Evolutionary conservation across 2,888 invertebrate genomes (phyloP).

Genomic region (Drosophila formosana): DNA sequence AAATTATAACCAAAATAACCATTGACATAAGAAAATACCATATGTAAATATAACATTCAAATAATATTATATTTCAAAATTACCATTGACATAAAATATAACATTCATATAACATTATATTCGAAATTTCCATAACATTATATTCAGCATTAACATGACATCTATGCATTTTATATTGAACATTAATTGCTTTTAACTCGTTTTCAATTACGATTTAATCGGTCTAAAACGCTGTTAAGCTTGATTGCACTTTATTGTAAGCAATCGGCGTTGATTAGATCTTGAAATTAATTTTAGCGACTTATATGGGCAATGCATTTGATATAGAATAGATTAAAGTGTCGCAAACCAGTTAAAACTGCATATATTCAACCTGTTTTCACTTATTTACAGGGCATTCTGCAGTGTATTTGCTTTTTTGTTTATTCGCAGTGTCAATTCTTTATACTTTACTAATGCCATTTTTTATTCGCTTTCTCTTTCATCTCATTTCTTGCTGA

Average conservation of each 20-base stretch:
- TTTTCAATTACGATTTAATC: background rate
- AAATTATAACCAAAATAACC: too few relatives aligned
- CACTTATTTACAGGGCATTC: constrained; percentile 8
- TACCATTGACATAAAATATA: too few relatives aligned
- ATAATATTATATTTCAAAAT: too few relatives aligned
- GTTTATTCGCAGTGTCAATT: constrained; percentile 2
- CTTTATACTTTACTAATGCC: constrained; percentile 6
- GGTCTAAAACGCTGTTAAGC: background rate
- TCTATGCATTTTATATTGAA: background rate
- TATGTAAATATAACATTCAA: too few relatives aligned
- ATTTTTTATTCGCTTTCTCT: constrained; percentile 31
- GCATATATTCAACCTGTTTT: background rate
- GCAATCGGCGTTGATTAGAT: background rate
- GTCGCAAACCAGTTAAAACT: background rate
- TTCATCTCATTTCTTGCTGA: constrained; percentile 39
- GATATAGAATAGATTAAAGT: background rate
- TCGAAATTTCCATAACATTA: too few relatives aligned
- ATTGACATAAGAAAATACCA: too few relatives aligned
- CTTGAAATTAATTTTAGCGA: background rate
- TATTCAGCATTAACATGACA: too few relatives aligned
- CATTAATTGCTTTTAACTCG: background rate
- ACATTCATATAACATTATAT: too few relatives aligned
- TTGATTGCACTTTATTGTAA: background rate
- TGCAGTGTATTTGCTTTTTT: background rate
- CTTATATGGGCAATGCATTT: background rate